Conservation (phyloP, 2,797 vertebrate genomes). For the Micropoecilia bifurca region DNA sequence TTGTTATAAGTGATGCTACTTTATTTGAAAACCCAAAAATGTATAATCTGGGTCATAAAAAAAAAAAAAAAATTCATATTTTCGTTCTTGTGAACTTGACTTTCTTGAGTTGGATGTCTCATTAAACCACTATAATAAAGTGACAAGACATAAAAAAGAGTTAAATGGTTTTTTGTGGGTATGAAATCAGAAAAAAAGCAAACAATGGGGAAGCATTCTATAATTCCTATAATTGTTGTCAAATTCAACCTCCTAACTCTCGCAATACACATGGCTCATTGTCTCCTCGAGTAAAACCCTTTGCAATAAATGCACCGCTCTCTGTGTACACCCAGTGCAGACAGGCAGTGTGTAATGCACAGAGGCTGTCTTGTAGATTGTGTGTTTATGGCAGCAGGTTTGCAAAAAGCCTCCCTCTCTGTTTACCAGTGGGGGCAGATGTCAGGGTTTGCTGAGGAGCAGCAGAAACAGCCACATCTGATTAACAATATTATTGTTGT, state of each 20-base stretch:
- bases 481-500: constrained; percentile 84
- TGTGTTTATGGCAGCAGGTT: constrained; percentile 65
- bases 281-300: constrained; percentile 23
- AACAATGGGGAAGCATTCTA: background rate
- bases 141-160: background rate
- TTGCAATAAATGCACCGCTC: constrained; percentile 42
- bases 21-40: background rate
- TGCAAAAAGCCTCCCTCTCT: constrained; percentile 67
- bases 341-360: constrained; percentile 37
- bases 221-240: constrained; percentile 47
- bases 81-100: background rate
- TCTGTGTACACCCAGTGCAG: constrained; percentile 27
- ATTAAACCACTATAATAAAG: background rate
- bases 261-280: constrained; percentile 15
- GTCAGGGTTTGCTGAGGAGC: constrained; percentile 74
- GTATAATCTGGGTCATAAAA: background rate
- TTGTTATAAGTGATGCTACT: background rate
- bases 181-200: background rate
- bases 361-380: constrained; percentile 39
- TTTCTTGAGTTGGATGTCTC: background rate
- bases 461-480: constrained; percentile 83
- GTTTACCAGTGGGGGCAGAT: constrained; percentile 73
- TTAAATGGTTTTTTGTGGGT: background rate
- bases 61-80: background rate
- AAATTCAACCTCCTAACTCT: constrained; percentile 47